Conservation (phyloP, 2,113 vertebrate species). For the Trichomycterus rosablanca region DNA sequence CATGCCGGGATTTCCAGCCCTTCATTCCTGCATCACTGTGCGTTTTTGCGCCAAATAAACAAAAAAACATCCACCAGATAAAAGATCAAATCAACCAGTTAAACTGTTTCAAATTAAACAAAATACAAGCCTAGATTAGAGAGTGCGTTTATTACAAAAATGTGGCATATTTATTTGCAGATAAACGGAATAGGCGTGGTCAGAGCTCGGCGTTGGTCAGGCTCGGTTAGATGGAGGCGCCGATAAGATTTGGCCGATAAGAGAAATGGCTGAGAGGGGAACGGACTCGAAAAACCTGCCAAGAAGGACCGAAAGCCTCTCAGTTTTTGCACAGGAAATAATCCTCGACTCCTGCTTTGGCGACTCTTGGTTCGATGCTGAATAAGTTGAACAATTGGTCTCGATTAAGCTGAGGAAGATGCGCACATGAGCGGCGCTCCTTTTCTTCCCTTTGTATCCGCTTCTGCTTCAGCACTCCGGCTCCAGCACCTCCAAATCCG, state of each 20-base stretch:
- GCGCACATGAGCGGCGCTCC: slow-evolving; percentile 4
- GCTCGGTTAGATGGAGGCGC: slow-evolving; percentile 61
- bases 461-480: background rate
- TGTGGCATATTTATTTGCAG: slow-evolving; percentile 43
- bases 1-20: slow-evolving; percentile 68
- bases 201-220: slow-evolving; percentile 64
- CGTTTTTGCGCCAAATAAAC: slow-evolving; percentile 32
- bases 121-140: slow-evolving; percentile 12
- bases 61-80: slow-evolving; percentile 24
- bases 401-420: slow-evolving; percentile 34
- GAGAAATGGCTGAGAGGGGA: slow-evolving; percentile 52
- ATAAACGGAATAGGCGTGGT: slow-evolving; percentile 68
- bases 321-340: slow-evolving; percentile 34
- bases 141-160: slow-evolving; percentile 10
- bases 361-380: slow-evolving; percentile 45
- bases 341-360: slow-evolving; percentile 36
- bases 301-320: slow-evolving; percentile 33
- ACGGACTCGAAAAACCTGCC: slow-evolving; percentile 39
- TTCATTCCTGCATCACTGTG: slow-evolving; percentile 62
- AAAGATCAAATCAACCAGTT: slow-evolving; percentile 37
- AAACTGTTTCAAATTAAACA: slow-evolving; percentile 33
- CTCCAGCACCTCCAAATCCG: background rate
- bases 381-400: slow-evolving; percentile 56
- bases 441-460: slow-evolving; percentile 41
- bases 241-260: slow-evolving; percentile 65